phyloP scores from a whole-genome alignment of 1,140 invertebrate species.

The Goniozus legneri region DNA sequence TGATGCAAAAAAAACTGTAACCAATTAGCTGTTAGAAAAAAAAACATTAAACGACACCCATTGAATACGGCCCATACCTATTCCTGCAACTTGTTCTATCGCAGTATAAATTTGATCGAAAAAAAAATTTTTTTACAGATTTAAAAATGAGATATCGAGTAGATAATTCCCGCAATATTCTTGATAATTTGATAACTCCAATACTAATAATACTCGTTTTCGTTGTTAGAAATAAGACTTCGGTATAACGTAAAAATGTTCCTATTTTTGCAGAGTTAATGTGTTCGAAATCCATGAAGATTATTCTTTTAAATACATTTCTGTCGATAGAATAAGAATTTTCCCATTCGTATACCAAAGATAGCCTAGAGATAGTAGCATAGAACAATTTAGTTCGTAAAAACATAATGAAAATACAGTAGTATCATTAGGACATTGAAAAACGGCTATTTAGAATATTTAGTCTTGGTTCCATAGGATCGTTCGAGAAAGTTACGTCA shows the following conservation, averaged over 20 bases:
- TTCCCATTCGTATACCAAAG: slow-evolving; percentile 37
- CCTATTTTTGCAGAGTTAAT: slow-evolving; percentile 31
- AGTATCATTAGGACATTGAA: slow-evolving; percentile 23
- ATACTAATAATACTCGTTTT: no score
- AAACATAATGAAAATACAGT: slow-evolving; percentile 18
- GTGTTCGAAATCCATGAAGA: no score
- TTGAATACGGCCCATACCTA: slow-evolving; percentile 25
- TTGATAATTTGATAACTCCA: no score
- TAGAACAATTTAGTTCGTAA: slow-evolving; percentile 27
- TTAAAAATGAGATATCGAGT: no score
- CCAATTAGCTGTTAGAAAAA: slow-evolving; percentile 20
- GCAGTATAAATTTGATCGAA: slow-evolving; percentile 14
- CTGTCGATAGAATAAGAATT: slow-evolving; percentile 24
- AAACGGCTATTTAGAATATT: slow-evolving; percentile 16
- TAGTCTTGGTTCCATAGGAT: slow-evolving; percentile 18
- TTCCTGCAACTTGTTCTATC: slow-evolving; percentile 15
- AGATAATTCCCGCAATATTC: no score
- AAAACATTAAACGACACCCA: slow-evolving; percentile 19
- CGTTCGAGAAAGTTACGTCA: slow-evolving; percentile 9
- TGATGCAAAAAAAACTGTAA: slow-evolving; percentile 20
- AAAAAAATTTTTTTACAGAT: no score
- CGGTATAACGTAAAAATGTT: no score
- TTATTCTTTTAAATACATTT: no score
- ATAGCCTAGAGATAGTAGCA: slow-evolving; percentile 28
- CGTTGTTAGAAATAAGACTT: no score